Conservation (phyloP, 35 echinoderm and acorn worm genomes). For the Chiridota heheva region DNA sequence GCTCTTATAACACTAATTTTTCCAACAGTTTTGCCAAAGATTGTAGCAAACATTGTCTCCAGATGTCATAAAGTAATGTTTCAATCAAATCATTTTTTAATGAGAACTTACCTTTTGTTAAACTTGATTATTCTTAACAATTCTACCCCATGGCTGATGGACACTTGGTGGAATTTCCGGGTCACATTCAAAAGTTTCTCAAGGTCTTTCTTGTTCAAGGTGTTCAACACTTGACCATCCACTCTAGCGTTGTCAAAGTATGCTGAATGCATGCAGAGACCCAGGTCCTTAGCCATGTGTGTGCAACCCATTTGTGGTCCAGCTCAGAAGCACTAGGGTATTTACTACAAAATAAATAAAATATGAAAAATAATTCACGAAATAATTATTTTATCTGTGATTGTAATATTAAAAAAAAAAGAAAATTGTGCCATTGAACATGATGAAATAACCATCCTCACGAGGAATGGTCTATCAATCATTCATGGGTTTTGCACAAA, state of each 20-base stretch:
- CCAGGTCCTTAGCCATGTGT: constrained; percentile 84
- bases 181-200: constrained; percentile 87
- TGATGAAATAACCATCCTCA: too few relatives aligned
- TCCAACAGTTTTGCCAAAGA: too few relatives aligned
- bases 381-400: too few relatives aligned
- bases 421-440: too few relatives aligned
- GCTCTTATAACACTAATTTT: background rate
- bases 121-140: constrained; percentile 81
- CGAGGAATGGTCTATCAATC: too few relatives aligned
- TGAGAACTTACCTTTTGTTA: constrained; percentile 86
- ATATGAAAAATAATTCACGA: too few relatives aligned
- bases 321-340: constrained; percentile 74
- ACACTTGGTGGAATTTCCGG: constrained; percentile 94
- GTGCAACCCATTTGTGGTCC: constrained; percentile 90
- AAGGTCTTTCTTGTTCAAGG: constrained; percentile 79
- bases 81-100: too few relatives aligned
- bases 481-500: too few relatives aligned
- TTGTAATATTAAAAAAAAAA: too few relatives aligned
- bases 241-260: constrained; percentile 79
- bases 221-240: constrained; percentile 91
- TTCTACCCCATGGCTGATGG: constrained; percentile 84
- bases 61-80: too few relatives aligned
- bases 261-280: constrained; percentile 66
- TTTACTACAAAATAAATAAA: constrained; percentile 24
- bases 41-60: too few relatives aligned